Evolutionary conservation across 2,888 invertebrate species (phyloP).

Genomic region (Acleris emargana): DNA sequence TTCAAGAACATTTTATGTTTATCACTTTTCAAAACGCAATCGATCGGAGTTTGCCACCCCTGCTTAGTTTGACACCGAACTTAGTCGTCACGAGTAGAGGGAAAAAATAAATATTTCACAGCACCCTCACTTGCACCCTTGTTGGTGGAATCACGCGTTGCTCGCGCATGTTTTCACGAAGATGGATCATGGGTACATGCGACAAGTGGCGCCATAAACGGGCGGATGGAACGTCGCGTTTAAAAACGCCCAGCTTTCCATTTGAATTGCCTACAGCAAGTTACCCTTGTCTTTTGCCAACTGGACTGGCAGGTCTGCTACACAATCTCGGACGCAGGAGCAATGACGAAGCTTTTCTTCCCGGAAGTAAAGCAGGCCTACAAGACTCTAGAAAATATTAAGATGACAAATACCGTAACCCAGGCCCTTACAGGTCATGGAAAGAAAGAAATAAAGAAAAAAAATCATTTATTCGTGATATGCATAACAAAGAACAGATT

Average conservation of each 20-base stretch:
- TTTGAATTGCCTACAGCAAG: too few species aligned
- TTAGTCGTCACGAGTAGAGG: conserved; percentile 61
- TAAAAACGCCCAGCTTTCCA: not conserved
- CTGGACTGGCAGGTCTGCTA: too few species aligned
- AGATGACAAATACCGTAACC: too few species aligned
- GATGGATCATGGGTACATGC: conserved; percentile 74
- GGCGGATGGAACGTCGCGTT: conserved; percentile 45
- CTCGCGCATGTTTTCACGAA: conserved; percentile 77
- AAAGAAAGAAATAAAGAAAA: too few species aligned
- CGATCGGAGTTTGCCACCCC: conserved; percentile 55
- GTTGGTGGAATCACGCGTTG: conserved; percentile 81
- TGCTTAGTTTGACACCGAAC: conserved; percentile 65
- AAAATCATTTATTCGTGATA: too few species aligned
- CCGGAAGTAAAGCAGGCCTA: too few species aligned
- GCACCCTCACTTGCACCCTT: conserved; percentile 68
- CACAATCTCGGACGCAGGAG: too few species aligned
- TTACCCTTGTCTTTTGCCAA: too few species aligned
- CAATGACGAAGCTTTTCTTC: too few species aligned
- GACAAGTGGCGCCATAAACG: conserved; percentile 49
- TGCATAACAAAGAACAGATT: too few species aligned
- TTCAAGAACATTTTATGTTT: conserved; percentile 17
- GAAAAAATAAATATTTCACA: conserved; percentile 78
- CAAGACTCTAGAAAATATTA: too few species aligned
- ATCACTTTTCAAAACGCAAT: conserved; percentile 37
- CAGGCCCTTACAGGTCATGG: too few species aligned